Percentiles rank a stretch among this genome's conserved stretches.
Conservation (phyloP, 2,113 vertebrate genomes). For the Diadophis punctatus region DNA sequence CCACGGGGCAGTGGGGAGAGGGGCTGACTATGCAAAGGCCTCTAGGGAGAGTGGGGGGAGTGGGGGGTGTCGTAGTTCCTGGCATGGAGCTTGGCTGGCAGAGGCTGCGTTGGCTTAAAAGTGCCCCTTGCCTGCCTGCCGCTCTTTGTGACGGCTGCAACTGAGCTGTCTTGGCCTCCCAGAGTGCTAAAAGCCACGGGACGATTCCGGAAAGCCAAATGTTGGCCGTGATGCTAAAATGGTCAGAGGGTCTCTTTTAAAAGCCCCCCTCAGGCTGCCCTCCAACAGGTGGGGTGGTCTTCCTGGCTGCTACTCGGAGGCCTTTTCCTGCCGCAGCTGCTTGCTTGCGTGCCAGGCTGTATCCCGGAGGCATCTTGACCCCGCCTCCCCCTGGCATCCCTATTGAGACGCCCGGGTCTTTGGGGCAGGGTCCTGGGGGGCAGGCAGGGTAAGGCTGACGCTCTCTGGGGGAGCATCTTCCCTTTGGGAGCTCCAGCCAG, state of each 20-base stretch:
- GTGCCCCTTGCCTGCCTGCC: background rate
- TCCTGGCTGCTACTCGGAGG: background rate
- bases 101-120: background rate
- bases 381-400: background rate
- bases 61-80: accelerated
- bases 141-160: accelerated
- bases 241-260: background rate
- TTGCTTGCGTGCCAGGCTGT: background rate
- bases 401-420: background rate
- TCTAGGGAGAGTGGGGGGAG: background rate
- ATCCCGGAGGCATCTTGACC: background rate
- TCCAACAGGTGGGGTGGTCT: background rate
- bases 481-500: background rate
- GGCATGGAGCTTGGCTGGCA: background rate
- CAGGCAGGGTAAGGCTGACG: background rate
- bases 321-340: background rate
- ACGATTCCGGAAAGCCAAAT: background rate
- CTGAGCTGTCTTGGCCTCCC: too few species aligned
- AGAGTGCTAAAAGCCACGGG: background rate
- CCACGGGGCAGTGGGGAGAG: too few species aligned
- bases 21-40: too few species aligned
- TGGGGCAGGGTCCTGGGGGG: background rate
- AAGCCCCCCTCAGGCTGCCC: background rate
- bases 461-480: background rate
- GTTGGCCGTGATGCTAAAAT: background rate